These are phyloP conservation scores for Nomada hirtipes DNA, from an alignment of 2,888 invertebrate genomes.

Conservation along the genomic window DNA sequence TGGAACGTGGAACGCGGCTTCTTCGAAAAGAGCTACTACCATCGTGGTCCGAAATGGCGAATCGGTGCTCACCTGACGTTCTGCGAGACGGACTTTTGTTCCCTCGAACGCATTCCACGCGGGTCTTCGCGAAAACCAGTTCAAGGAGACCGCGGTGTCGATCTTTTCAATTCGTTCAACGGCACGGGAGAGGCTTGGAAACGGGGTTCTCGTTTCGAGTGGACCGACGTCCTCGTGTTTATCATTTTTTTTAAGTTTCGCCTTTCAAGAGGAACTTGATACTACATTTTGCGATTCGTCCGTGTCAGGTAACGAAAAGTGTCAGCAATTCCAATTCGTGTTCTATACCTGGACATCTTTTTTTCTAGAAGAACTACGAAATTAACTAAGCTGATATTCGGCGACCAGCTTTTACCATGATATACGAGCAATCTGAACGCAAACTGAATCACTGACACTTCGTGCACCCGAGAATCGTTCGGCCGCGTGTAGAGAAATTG, in stretches of 20 bases:
- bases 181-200: conserved; percentile 13
- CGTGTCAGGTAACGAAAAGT: neutral
- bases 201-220: neutral
- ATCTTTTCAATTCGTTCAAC: conserved; percentile 42
- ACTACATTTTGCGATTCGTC: neutral
- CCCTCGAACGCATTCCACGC: conserved; percentile 9
- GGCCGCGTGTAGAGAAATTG: conserved; percentile 6
- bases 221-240: neutral
- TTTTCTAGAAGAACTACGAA: neutral
- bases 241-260: neutral
- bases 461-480: neutral
- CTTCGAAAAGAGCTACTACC: conserved; percentile 21
- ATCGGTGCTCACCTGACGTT: neutral
- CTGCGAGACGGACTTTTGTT: conserved; percentile 18
- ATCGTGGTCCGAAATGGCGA: neutral
- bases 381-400: no score
- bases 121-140: conserved; percentile 26
- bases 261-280: neutral
- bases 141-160: conserved; percentile 28
- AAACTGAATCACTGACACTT: neutral
- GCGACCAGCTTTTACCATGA: no score
- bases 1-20: conserved; percentile 68
- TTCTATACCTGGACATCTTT: neutral
- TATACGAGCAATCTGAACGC: neutral
- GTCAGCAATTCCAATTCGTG: neutral